Conservation (phyloP, 1,140 invertebrate genomes). For the Drosophila bocqueti region DNA sequence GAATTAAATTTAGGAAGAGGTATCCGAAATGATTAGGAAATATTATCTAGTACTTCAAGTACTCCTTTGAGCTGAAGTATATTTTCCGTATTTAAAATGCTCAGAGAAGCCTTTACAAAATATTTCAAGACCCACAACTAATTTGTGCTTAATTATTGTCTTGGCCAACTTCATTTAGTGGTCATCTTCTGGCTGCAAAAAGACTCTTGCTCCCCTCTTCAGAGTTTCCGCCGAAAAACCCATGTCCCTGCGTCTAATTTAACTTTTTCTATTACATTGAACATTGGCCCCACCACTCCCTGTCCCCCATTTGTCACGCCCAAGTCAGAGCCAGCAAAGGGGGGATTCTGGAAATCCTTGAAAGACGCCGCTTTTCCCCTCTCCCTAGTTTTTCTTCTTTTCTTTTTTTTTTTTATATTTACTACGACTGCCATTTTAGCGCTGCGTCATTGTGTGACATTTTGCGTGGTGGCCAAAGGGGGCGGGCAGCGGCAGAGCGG, state of each 20-base stretch:
- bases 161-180: neutral
- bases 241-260: slow-evolving; percentile 74
- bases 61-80: too few species aligned
- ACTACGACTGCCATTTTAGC: slow-evolving; percentile 63
- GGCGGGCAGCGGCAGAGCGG: neutral
- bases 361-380: slow-evolving; percentile 35
- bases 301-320: slow-evolving; percentile 66
- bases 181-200: neutral
- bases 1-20: neutral
- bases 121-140: neutral
- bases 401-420: slow-evolving; percentile 28
- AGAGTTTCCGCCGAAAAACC: neutral
- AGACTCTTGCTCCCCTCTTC: neutral
- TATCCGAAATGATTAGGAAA: too few species aligned
- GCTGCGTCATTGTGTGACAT: slow-evolving; percentile 77
- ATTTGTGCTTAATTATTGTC: neutral
- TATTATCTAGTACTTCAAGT: too few species aligned
- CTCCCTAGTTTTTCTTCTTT: neutral
- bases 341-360: slow-evolving; percentile 54
- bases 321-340: slow-evolving; percentile 29
- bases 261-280: slow-evolving; percentile 81
- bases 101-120: neutral
- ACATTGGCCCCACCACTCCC: slow-evolving; percentile 32
- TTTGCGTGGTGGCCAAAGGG: slow-evolving; percentile 35
- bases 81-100: too few species aligned